Conservation (phyloP, 1,140 invertebrate species). For the Apolygus lucorum region DNA sequence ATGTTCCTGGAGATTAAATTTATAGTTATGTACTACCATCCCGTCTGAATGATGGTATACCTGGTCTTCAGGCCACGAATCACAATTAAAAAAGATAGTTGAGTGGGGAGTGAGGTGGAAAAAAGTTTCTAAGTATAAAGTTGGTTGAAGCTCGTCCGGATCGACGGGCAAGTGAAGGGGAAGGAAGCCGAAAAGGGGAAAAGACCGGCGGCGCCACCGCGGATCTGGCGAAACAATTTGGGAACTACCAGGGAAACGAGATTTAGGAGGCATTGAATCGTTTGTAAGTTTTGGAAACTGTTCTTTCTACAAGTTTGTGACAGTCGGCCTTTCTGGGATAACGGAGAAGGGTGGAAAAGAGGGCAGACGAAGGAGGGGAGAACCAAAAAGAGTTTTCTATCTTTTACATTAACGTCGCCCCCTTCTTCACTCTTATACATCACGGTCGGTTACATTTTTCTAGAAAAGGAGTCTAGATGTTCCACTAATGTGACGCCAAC, state of each 20-base stretch:
- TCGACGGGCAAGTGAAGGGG: neutral
- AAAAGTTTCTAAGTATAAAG: slow-evolving; percentile 7
- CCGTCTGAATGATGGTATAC: no score
- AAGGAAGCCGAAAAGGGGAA: neutral
- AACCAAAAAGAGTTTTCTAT: neutral
- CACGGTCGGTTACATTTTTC: slow-evolving; percentile 19
- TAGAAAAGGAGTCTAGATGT: neutral
- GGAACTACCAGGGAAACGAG: slow-evolving; percentile 13
- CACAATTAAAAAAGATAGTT: slow-evolving; percentile 5
- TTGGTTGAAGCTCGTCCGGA: neutral
- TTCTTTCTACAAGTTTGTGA: slow-evolving; percentile 21
- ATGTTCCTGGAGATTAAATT: no score
- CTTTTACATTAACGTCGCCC: slow-evolving; percentile 17
- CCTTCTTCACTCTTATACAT: slow-evolving; percentile 12
- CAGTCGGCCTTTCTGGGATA: slow-evolving; percentile 4
- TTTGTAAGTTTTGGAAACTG: slow-evolving; percentile 20
- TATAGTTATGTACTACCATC: no score
- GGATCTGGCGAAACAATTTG: slow-evolving; percentile 19
- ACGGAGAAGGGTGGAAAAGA: neutral
- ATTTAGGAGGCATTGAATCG: slow-evolving; percentile 19
- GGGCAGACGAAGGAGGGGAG: neutral
- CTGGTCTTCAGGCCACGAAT: no score
- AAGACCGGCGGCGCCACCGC: slow-evolving; percentile 9
- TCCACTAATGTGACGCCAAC: slow-evolving; percentile 17
- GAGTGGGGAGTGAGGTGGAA: neutral